Evolutionary conservation across 2,113 vertebrate genomes (phyloP).

Genomic region (Campylomormyrus numenius): DNA sequence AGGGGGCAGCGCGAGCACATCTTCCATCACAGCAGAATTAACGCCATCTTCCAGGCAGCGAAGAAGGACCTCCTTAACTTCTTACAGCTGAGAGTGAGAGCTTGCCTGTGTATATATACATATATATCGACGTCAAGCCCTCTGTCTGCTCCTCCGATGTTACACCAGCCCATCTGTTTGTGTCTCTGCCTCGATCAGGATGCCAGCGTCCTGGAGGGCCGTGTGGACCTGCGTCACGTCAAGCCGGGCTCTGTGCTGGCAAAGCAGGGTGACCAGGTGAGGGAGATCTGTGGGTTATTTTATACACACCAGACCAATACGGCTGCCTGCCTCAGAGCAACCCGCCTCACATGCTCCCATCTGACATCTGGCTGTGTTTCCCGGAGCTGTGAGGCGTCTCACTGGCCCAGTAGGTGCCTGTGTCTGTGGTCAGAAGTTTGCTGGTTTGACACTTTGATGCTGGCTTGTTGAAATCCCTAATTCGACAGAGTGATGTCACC

Average conservation of each 20-base stretch:
- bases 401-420: neutral
- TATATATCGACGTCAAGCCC: neutral
- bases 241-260: conserved; percentile 77
- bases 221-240: conserved; percentile 76
- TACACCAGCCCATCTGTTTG: neutral
- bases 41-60: conserved; percentile 76
- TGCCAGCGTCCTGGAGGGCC: conserved; percentile 69
- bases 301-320: neutral
- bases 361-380: neutral
- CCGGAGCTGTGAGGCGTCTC: neutral
- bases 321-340: neutral
- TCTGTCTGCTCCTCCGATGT: neutral
- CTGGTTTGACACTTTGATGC: neutral
- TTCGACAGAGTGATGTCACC: neutral
- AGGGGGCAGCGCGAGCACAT: conserved; percentile 45
- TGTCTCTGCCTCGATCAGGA: conserved; percentile 57
- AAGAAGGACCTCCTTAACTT: conserved; percentile 81
- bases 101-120: neutral
- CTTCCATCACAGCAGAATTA: conserved; percentile 56
- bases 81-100: conserved; percentile 76
- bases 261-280: conserved; percentile 87
- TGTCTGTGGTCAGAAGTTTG: neutral
- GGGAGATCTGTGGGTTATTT: conserved; percentile 10
- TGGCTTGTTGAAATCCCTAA: neutral
- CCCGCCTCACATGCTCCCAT: neutral